Evolutionary conservation across 2,888 invertebrate genomes (phyloP).

Genomic region (Diogma glabrata): DNA sequence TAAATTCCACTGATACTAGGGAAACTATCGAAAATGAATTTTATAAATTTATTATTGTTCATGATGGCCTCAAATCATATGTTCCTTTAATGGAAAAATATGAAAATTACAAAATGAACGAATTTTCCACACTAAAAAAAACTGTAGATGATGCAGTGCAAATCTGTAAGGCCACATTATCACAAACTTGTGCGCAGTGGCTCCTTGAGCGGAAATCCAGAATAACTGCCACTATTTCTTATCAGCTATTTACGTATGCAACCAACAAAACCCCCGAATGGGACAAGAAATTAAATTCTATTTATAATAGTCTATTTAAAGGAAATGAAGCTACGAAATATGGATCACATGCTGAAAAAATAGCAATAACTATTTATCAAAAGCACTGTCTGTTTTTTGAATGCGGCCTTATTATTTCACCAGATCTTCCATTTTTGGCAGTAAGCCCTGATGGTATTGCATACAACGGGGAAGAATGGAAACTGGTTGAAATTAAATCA

Average conservation of each 20-base stretch:
- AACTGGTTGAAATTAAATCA: slow-evolving; percentile 8
- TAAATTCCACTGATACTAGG: no score
- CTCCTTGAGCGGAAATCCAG: not conserved
- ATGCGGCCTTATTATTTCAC: not conserved
- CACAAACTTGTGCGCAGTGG: not conserved
- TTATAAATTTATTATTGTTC: not conserved
- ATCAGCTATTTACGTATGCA: not conserved
- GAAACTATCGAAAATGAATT: no score
- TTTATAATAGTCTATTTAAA: slow-evolving; percentile 6
- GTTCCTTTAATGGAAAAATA: slow-evolving; percentile 20
- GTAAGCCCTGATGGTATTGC: slow-evolving; percentile 10
- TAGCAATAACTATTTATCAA: not conserved
- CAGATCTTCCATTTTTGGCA: slow-evolving; percentile 5
- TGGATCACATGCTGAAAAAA: slow-evolving; percentile 10
- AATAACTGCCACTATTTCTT: slow-evolving; percentile 1
- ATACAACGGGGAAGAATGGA: slow-evolving; percentile 12
- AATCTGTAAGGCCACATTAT: not conserved
- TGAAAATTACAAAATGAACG: slow-evolving; percentile 26
- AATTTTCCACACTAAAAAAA: slow-evolving; percentile 7
- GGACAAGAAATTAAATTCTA: slow-evolving; percentile 5
- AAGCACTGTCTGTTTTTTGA: slow-evolving; percentile 9
- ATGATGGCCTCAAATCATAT: not conserved
- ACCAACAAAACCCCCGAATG: no score
- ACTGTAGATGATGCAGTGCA: slow-evolving; percentile 9
- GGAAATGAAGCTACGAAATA: slow-evolving; percentile 9